These are phyloP conservation scores for Ailuropoda melanoleuca DNA, from an alignment of 2,113 vertebrate genomes.

Conservation along the genomic window DNA sequence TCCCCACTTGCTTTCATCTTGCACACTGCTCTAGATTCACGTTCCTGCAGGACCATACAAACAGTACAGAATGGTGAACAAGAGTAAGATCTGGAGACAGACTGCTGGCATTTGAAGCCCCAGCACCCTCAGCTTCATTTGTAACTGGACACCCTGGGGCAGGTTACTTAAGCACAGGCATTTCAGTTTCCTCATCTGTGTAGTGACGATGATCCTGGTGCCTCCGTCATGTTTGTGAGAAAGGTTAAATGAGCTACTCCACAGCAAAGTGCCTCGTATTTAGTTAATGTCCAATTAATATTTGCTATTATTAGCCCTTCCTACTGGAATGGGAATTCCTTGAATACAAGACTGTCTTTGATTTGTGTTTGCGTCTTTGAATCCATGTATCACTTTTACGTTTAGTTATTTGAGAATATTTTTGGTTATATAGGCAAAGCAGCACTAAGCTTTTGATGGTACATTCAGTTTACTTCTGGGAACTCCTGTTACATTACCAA, in stretches of 20 bases:
- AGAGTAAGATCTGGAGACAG: background rate
- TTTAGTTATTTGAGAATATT: background rate
- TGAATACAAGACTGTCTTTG: background rate
- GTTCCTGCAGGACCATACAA: background rate
- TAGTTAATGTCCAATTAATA: background rate
- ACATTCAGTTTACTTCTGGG: background rate
- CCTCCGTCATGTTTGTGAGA: background rate
- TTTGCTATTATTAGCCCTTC: background rate
- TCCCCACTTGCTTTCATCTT: background rate
- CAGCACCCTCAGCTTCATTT: background rate
- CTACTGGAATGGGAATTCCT: background rate
- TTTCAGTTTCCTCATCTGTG: background rate
- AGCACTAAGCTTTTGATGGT: background rate
- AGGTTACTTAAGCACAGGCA: no score
- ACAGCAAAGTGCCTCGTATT: background rate
- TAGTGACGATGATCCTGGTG: background rate
- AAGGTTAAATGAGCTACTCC: background rate
- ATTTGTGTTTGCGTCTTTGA: background rate
- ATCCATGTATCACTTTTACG: background rate
- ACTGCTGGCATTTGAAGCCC: background rate
- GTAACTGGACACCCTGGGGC: background rate
- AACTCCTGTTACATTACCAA: background rate
- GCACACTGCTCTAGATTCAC: no score
- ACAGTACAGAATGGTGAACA: background rate
- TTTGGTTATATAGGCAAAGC: background rate